phyloP scores from a whole-genome alignment of 2,888 invertebrate species.

The Ochlodes sylvanus region DNA sequence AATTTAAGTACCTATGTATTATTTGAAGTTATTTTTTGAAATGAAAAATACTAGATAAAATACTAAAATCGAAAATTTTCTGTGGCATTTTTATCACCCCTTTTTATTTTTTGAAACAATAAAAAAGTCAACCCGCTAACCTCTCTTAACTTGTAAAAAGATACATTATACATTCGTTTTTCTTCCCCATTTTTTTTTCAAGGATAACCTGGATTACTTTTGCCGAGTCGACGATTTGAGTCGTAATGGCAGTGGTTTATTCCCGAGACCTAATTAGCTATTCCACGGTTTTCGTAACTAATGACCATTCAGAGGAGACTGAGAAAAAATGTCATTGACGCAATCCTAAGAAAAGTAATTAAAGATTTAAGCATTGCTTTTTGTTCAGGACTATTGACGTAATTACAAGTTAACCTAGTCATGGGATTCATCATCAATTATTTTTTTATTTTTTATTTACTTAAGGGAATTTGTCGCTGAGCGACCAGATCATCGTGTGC shows the following conservation, averaged over 20 bases:
- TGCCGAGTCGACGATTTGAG: conserved; percentile 30
- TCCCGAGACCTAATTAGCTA: conserved; percentile 29
- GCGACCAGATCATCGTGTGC: too few species aligned
- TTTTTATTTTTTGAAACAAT: not conserved
- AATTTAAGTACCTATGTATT: too few species aligned
- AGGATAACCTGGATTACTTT: conserved; percentile 32
- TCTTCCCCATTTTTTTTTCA: conserved; percentile 22
- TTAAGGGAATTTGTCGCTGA: too few species aligned
- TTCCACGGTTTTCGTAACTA: conserved; percentile 26
- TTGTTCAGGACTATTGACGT: not conserved
- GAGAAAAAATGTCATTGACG: conserved; percentile 15
- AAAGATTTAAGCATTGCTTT: not conserved
- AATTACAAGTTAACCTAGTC: too few species aligned
- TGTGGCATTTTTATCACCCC: too few species aligned
- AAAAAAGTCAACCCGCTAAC: conserved; percentile 1
- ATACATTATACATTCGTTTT: conserved; percentile 28
- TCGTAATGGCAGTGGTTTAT: conserved; percentile 28
- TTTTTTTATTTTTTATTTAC: too few species aligned
- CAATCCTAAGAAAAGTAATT: conserved; percentile 6
- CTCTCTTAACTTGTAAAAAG: not conserved
- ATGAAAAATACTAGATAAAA: too few species aligned
- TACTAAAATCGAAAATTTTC: not conserved
- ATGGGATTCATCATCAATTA: too few species aligned
- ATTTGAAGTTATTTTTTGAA: too few species aligned
- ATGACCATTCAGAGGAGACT: conserved; percentile 11